Conservation (phyloP, 2,113 vertebrate species). For the Tetrao urogallus region DNA sequence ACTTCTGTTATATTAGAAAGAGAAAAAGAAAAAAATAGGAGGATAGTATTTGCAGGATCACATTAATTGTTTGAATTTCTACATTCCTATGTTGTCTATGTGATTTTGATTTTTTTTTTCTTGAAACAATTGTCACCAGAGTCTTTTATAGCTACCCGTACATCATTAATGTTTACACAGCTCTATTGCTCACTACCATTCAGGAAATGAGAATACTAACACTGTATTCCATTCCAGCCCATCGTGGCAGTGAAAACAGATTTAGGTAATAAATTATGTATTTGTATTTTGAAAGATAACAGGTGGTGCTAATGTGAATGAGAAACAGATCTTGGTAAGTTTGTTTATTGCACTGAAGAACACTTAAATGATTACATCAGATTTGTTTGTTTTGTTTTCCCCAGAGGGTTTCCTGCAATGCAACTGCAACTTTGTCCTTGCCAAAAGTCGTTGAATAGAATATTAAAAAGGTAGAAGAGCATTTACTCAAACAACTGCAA, state of each 20-base stretch:
- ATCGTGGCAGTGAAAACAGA: background rate
- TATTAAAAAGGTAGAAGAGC: slow-evolving; percentile 36
- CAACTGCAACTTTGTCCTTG: slow-evolving; percentile 26
- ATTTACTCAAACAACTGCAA: background rate
- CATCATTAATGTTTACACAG: background rate
- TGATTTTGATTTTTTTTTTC: background rate
- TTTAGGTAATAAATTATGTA: background rate
- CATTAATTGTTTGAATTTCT: background rate
- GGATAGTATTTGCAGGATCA: background rate
- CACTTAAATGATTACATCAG: background rate
- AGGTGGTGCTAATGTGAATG: background rate
- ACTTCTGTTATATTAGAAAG: background rate
- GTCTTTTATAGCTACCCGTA: background rate
- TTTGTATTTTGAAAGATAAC: background rate
- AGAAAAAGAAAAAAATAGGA: background rate
- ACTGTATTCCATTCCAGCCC: background rate
- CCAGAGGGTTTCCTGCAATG: background rate
- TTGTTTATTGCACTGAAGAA: background rate
- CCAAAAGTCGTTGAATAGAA: background rate
- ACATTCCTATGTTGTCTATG: background rate
- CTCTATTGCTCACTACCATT: background rate
- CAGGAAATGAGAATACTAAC: background rate
- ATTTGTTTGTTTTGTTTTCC: background rate
- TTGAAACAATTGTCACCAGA: background rate
- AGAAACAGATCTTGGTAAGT: background rate